Base-by-base conservation (phyloP, 2,797 vertebrate genomes). In the Oceanodroma leucorhoa region DNA sequence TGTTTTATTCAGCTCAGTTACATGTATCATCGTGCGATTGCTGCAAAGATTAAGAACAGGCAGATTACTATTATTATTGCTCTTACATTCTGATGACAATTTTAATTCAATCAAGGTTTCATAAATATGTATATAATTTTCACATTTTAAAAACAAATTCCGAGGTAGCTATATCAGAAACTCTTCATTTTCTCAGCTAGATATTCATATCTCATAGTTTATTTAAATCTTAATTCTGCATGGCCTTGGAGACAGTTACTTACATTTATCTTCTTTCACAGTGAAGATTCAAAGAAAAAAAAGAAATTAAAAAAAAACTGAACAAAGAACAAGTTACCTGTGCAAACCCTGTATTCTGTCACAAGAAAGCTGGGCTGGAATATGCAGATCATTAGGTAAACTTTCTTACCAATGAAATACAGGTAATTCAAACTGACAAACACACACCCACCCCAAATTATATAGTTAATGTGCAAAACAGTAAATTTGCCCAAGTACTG, bases 221-320 rank as follows among this genome's bases (percentile, higher is more conserved):
- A 46, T 50, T 79, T 69, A 7, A 27, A 46, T 48, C 36, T 73
- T 86, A 50, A 64, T 64, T 88, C 20, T 53, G 36, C 14, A 11
- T 32, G 18, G 43, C 11, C 67, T 73, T 86, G 40, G 32, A 93
- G 53, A 62, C 2, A 83, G 46, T 24, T 45, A 61, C 8, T 82
- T 79, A 57, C 4, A 67, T 72, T 51, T 87, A 72, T 15, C 6
- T 45, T 12, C 15, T 40, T 67, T 61, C 9, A 60, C 6, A 1
- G 2, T 32, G 17, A 72, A 32, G 1, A 6, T 57, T 82, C 1
- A 26, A 32, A 76, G 38, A 76, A 41, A 85, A 30, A 50, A 11
- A 67, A 11, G 22, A 5, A 16, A 2, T 4, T 4, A 46, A 2
- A 53, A 53, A 51, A 6, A 13, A 3, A 1, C 23, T 21, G 34